Conservation (phyloP, 1,140 invertebrate species). For the Drosophila pachea region DNA sequence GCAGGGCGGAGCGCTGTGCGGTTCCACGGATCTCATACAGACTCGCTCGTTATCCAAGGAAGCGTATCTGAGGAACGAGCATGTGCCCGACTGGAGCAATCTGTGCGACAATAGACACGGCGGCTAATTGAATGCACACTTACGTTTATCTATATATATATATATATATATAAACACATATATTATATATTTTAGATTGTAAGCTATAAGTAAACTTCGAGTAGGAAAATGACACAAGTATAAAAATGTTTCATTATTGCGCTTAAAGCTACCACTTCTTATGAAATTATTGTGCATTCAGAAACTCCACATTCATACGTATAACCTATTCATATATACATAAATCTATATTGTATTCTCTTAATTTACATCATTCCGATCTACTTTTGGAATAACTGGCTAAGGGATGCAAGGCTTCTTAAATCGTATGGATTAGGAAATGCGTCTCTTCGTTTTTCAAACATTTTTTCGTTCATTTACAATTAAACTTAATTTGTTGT, state of each 20-base stretch:
- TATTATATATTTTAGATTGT: slow-evolving; percentile 21
- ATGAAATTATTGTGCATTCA: slow-evolving; percentile 24
- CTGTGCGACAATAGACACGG: slow-evolving; percentile 82
- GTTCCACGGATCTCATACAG: slow-evolving; percentile 88
- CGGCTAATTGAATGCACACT: slow-evolving; percentile 19
- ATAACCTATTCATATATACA: neutral
- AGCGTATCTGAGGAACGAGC: slow-evolving; percentile 84
- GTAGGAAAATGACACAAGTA: slow-evolving; percentile 31
- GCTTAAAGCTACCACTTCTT: slow-evolving; percentile 25
- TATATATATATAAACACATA: slow-evolving; percentile 21
- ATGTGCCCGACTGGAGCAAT: slow-evolving; percentile 91
- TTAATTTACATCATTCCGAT: too few relatives aligned
- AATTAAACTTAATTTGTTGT: neutral
- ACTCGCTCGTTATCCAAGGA: slow-evolving; percentile 88
- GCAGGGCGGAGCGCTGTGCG: slow-evolving; percentile 92
- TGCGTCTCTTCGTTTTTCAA: neutral
- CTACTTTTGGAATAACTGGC: neutral
- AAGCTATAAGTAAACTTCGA: slow-evolving; percentile 39
- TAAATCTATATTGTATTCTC: neutral
- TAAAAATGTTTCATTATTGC: slow-evolving; percentile 28
- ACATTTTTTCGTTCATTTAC: neutral
- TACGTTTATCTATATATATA: slow-evolving; percentile 7
- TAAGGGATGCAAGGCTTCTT: neutral
- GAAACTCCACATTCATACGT: slow-evolving; percentile 4
- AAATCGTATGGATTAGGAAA: neutral